These are phyloP conservation scores for Orchesellides sinensis DNA, from an alignment of 2,888 invertebrate genomes.

Conservation along the genomic window DNA sequence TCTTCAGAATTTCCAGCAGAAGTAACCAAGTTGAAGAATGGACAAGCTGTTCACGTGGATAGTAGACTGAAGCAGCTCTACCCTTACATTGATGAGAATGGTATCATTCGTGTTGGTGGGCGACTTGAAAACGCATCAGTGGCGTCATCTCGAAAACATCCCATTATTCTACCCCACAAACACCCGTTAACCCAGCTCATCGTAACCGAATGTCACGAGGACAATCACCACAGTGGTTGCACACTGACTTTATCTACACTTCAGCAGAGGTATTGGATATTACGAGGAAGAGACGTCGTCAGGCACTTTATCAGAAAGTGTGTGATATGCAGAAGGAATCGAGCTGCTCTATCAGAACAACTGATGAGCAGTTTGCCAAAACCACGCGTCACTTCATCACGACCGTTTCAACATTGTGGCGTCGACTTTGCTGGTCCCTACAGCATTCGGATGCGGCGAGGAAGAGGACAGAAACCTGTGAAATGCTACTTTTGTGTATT, in stretches of 20 bases:
- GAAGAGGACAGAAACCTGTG: not conserved
- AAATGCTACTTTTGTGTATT: constrained; percentile 2
- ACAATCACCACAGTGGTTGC: constrained; percentile 17
- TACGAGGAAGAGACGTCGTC: constrained; percentile 4
- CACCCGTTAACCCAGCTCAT: constrained; percentile 1
- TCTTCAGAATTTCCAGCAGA: no score
- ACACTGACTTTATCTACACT: not conserved
- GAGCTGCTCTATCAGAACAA: not conserved
- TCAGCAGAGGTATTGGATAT: constrained; percentile 19
- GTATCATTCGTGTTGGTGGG: constrained; percentile 74
- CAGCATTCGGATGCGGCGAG: not conserved
- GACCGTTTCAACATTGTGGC: not conserved
- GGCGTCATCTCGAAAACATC: constrained; percentile 68
- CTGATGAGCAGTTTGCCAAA: not conserved
- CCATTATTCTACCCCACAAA: not conserved
- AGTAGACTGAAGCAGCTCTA: not conserved
- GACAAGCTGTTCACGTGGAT: not conserved
- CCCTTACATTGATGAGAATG: not conserved
- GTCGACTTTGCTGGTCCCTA: constrained; percentile 12
- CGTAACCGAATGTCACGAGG: not conserved
- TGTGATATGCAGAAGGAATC: not conserved
- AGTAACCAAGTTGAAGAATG: no score
- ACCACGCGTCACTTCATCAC: not conserved
- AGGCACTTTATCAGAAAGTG: constrained; percentile 1
- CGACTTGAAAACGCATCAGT: constrained; percentile 70